phyloP scores from a whole-genome alignment of 2,888 invertebrate species.

The Apodemia duryi region DNA sequence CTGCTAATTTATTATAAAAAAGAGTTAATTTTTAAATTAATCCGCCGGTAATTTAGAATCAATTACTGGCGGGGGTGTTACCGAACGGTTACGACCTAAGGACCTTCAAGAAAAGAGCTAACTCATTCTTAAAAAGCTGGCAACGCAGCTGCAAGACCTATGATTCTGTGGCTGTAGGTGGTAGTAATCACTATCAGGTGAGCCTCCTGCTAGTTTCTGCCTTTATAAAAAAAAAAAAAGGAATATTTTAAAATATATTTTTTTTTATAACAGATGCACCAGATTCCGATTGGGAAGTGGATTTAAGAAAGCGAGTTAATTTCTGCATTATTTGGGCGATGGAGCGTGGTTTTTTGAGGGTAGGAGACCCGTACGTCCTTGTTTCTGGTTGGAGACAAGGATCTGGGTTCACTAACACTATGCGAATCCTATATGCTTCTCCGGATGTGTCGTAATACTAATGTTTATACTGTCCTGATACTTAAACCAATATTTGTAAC shows the following conservation, averaged over 20 bases:
- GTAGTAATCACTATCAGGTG: no score
- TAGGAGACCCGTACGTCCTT: slow-evolving; percentile 84
- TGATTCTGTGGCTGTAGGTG: no score
- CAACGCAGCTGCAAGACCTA: no score
- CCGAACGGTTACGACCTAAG: no score
- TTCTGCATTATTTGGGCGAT: slow-evolving; percentile 81
- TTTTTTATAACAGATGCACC: slow-evolving; percentile 48
- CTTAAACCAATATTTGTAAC: neutral
- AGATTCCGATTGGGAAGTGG: slow-evolving; percentile 76
- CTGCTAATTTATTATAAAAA: no score
- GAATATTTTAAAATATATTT: slow-evolving; percentile 2
- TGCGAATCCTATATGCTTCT: slow-evolving; percentile 79
- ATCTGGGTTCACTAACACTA: slow-evolving; percentile 83
- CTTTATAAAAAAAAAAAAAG: no score
- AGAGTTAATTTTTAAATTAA: no score
- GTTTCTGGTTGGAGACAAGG: slow-evolving; percentile 86
- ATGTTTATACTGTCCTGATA: neutral
- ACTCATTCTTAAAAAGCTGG: no score
- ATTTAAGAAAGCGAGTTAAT: slow-evolving; percentile 80
- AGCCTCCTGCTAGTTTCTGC: no score
- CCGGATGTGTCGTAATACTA: neutral
- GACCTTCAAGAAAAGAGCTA: no score
- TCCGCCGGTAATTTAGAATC: no score
- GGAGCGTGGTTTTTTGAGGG: slow-evolving; percentile 80
- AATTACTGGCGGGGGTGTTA: no score